phyloP scores from a whole-genome alignment of 2,113 vertebrate species.

The Otus sunia region DNA sequence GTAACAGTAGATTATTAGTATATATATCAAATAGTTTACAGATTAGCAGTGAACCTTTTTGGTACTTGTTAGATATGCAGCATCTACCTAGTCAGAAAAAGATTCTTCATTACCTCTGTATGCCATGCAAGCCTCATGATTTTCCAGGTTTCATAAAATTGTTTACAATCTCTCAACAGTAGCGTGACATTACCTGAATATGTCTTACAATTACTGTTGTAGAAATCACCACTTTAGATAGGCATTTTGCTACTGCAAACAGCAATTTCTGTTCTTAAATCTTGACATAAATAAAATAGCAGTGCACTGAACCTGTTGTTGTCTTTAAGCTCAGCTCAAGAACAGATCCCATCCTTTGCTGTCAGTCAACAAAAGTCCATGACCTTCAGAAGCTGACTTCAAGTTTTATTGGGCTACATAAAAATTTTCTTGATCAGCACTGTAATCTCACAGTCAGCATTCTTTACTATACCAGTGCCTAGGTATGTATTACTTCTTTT shows the following conservation, averaged over 20 bases:
- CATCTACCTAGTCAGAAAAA: neutral
- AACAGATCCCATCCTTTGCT: neutral
- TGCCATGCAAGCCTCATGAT: neutral
- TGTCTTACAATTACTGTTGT: neutral
- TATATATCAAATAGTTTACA: neutral
- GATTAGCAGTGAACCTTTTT: neutral
- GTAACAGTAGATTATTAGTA: neutral
- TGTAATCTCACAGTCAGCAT: neutral
- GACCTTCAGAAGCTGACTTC: neutral
- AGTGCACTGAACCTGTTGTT: neutral
- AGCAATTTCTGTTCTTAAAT: neutral
- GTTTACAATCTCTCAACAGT: neutral
- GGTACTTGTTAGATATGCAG: neutral
- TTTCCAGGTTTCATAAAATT: neutral
- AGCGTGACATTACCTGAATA: neutral
- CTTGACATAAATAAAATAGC: neutral
- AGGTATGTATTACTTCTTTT: neutral
- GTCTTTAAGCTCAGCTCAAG: neutral
- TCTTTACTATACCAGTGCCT: neutral
- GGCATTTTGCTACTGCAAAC: neutral
- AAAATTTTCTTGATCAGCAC: neutral
- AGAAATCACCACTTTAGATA: neutral
- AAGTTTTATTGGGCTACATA: neutral
- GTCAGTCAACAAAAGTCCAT: neutral
- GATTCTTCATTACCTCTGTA: neutral